Conservation (phyloP, 2,113 vertebrate species). For the Paramisgurnus dabryanus region DNA sequence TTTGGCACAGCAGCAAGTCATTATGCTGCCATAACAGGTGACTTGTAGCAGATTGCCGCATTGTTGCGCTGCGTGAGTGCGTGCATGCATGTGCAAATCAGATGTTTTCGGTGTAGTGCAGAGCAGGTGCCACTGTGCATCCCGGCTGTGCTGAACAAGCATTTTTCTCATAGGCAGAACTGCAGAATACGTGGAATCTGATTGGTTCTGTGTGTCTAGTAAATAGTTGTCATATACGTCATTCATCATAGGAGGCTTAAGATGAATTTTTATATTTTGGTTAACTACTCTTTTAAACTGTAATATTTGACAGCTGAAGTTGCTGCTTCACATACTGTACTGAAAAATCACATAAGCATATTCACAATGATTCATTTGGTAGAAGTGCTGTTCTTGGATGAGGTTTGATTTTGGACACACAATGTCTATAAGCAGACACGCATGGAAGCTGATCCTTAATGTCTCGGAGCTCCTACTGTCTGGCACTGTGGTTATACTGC, state of each 20-base stretch:
- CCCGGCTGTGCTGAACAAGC: background rate
- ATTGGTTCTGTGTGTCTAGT: too few species aligned
- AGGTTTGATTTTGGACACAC: background rate
- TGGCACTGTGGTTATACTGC: constrained; percentile 4
- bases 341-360: background rate
- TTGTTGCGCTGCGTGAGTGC: constrained; percentile 18
- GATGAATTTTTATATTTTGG: too few species aligned
- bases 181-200: background rate
- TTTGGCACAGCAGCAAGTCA: constrained; percentile 31
- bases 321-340: too few species aligned
- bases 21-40: constrained; percentile 42
- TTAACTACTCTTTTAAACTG: too few species aligned
- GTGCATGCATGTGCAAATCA: background rate
- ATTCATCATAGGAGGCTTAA: too few species aligned
- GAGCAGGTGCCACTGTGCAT: constrained; percentile 15
- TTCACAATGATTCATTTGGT: background rate
- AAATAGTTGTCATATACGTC: too few species aligned
- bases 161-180: background rate
- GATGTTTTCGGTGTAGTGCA: constrained; percentile 1
- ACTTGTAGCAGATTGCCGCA: constrained; percentile 33
- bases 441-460: constrained; percentile 28
- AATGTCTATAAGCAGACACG: constrained; percentile 20
- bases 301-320: too few species aligned
- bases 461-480: constrained; percentile 27
- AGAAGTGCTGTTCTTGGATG: constrained; percentile 15